Evolutionary conservation across 2,888 invertebrate species (phyloP), one percentile per base, ranked within the genome.

Genomic region (Dorcus hopei): DNA sequence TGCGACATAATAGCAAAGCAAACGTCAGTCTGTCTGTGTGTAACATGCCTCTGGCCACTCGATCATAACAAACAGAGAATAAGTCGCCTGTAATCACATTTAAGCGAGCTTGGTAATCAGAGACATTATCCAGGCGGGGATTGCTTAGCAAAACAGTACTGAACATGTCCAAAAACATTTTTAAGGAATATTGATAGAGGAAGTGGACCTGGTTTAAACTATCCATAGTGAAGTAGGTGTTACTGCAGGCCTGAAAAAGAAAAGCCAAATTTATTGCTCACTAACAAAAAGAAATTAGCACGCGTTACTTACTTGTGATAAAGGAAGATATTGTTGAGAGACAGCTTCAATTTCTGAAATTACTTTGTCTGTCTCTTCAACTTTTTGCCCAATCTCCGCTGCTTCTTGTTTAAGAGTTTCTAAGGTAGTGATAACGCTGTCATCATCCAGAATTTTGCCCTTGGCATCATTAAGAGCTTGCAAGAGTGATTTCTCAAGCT

Each of bases 91-190:
- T 98, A 62, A 99, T 93, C 58, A 92, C 88, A 54, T 87, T 88
- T 54, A 99, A 82, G 52, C 99, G 82, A 48, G 89, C 86, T 16
- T 89, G 86, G 76, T 96, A 88, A 77, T 99, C 98, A 0, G 90
- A 85, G 58, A 93, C 82, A 3, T 87, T 88, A 54, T 85, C 86
- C 55, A 99, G 83, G 65, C 88, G 86, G 1, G 88, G 83, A 78
- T 93, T 94, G 70, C 88, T 90, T 58, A 89, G 86, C 16, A 99
- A 82, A 3, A 97, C 97, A 3, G 93, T 91, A 65, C 93, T 95
- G 82, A 99, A 99, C 76, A 99, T 97, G 70, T 98, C 97, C 74
- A 99, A 83, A 85, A 99, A 97, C 90, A 99, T 98, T 81, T 98
- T 95, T 66, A 99, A 82, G 0, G 98, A 98, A 79, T 97, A 99